Evolutionary conservation across 2,888 invertebrate species (phyloP).

Genomic region (Calameuta idolon): DNA sequence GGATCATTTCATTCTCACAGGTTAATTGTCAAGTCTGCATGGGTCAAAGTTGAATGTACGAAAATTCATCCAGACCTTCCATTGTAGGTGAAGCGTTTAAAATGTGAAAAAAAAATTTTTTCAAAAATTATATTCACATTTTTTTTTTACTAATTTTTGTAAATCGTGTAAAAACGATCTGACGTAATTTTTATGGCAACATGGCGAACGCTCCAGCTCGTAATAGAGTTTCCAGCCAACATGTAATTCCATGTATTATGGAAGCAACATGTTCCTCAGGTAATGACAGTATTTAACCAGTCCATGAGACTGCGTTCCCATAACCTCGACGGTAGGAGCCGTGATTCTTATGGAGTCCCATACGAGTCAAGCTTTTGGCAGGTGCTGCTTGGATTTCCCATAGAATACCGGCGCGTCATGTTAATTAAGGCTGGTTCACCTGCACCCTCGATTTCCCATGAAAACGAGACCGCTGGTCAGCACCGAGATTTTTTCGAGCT

Average conservation of each 20-base stretch:
- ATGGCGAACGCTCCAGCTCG: background rate
- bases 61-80: background rate
- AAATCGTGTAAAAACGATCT: background rate
- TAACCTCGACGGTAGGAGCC: slow-evolving; percentile 48
- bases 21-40: background rate
- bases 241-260: slow-evolving; percentile 45
- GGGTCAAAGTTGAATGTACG: background rate
- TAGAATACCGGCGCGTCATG: slow-evolving; percentile 29
- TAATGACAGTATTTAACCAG: slow-evolving; percentile 63
- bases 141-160: background rate
- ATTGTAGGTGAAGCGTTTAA: background rate
- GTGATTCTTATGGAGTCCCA: slow-evolving; percentile 39
- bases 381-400: slow-evolving; percentile 44
- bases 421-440: slow-evolving; percentile 39
- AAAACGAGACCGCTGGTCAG: slow-evolving; percentile 16
- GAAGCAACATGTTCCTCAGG: slow-evolving; percentile 48
- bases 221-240: slow-evolving; percentile 31
- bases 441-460: slow-evolving; percentile 56
- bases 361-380: slow-evolving; percentile 29
- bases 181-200: background rate
- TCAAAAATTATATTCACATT: too few relatives aligned
- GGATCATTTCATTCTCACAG: background rate
- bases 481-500: background rate
- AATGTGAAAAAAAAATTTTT: too few relatives aligned
- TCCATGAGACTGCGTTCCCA: slow-evolving; percentile 63